Evolutionary conservation across 2,888 invertebrate genomes (phyloP).

Genomic region (Parnassius smintheus): DNA sequence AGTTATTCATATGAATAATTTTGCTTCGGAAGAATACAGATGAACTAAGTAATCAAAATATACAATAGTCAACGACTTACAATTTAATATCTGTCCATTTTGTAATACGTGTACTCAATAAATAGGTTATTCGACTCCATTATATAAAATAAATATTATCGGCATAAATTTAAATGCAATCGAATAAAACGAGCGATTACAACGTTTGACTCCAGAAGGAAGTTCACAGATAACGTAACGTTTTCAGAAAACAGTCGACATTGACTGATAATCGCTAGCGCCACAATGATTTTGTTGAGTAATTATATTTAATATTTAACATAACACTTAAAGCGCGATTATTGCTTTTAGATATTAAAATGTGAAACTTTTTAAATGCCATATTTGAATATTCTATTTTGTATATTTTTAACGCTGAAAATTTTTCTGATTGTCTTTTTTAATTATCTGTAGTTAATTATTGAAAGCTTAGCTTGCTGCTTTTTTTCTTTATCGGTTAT

Average conservation of each 20-base stretch:
- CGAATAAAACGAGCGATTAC: slow-evolving; percentile 38
- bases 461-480: not conserved
- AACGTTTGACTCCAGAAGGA: slow-evolving; percentile 43
- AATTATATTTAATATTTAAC: slow-evolving; percentile 27
- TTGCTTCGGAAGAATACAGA: not conserved
- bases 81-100: slow-evolving; percentile 8
- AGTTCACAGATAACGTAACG: slow-evolving; percentile 43
- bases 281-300: slow-evolving; percentile 31
- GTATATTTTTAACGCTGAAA: not conserved
- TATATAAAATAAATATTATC: slow-evolving; percentile 31
- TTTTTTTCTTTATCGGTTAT: not conserved
- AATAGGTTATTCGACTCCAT: slow-evolving; percentile 28
- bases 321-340: slow-evolving; percentile 9
- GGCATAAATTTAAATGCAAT: slow-evolving; percentile 37
- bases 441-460: not conserved
- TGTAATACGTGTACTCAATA: slow-evolving; percentile 12
- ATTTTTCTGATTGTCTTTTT: slow-evolving; percentile 5
- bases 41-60: not conserved
- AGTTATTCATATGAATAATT: not conserved
- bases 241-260: slow-evolving; percentile 47
- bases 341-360: slow-evolving; percentile 1
- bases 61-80: not conserved
- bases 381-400: not conserved
- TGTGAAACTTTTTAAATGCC: slow-evolving; percentile 10
- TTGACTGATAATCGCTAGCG: slow-evolving; percentile 37